Evolutionary conservation across 64 coral and sea anemone species (phyloP), one percentile per base, ranked within the genome.

Genomic region (Pocillopora verrucosa): DNA sequence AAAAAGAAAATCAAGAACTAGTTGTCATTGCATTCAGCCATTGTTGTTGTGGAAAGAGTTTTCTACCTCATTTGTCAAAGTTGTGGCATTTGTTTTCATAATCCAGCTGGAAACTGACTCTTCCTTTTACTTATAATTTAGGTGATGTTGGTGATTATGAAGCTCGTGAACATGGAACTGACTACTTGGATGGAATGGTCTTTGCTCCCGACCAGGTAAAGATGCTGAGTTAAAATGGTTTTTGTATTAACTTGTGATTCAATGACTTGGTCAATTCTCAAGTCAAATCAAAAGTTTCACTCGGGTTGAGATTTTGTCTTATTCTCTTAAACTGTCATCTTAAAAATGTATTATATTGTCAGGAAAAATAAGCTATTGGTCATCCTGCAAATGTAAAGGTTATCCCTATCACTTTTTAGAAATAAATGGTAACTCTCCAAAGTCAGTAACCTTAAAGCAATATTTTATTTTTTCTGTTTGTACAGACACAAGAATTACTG

Each of bases 121-220:
- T 65, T n/a, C 2, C 24, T 59, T 80, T 77, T 75, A 10, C 37
- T 65, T 35, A 59, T 5, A 17, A 58, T 36, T 0, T 62, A 98
- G 96, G 87, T 76, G 96, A 98, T 74, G 84, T 91, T 82, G 96
- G 96, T 61, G 96, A 98, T 79, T 98, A 90, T 74, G 96, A 98
- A 25, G 82, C 96, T 34, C 87, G 76, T 30, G 93, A 98, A 11
- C 96, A 98, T 74, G 86, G 83, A 16, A 87, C 59, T 26, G 89
- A 94, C 51, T 98, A 98, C 30, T 90, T 98, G 37, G 93, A 94
- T 92, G 96, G 96, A 14, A 89, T 98, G 87, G 91, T 98, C 51
- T 98, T 98, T 92, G 92, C 92, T 75, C 96, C 96, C 2, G 92
- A 90, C 74, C 96, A 98, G 96, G 96, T 98, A 22, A 64, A 15